These are phyloP conservation scores for Platysteira castanea DNA, from an alignment of 2,113 vertebrate species.

Conservation along the genomic window DNA sequence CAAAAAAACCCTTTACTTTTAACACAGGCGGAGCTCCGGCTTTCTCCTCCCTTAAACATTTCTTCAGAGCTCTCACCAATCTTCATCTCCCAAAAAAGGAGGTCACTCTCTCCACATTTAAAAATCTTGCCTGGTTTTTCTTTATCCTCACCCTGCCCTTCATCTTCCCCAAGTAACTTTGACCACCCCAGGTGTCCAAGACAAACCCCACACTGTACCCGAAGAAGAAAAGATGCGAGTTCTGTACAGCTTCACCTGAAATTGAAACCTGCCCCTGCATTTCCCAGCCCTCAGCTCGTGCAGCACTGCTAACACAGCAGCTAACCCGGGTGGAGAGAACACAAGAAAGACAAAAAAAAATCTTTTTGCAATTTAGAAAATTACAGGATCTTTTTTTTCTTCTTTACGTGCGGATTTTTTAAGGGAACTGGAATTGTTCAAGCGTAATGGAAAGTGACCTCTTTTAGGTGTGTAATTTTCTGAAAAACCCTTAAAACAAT, in stretches of 20 bases:
- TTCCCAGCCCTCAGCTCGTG: background rate
- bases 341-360: background rate
- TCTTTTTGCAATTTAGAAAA: conserved; percentile 28
- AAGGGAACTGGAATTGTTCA: background rate
- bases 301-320: background rate
- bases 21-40: background rate
- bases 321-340: background rate
- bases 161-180: background rate
- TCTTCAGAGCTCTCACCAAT: background rate
- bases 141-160: background rate
- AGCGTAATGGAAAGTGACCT: background rate
- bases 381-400: background rate
- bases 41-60: background rate
- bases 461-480: conserved; percentile 33
- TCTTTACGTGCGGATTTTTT: accelerated
- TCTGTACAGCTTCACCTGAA: background rate
- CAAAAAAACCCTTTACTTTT: background rate
- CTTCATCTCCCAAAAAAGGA: background rate
- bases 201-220: accelerated
- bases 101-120: background rate
- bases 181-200: background rate
- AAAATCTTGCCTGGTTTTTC: background rate
- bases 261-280: background rate
- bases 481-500: conserved; percentile 11
- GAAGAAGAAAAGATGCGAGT: accelerated